phyloP scores from a whole-genome alignment of 2,888 invertebrate species.

The Eristalinus aeneus region DNA sequence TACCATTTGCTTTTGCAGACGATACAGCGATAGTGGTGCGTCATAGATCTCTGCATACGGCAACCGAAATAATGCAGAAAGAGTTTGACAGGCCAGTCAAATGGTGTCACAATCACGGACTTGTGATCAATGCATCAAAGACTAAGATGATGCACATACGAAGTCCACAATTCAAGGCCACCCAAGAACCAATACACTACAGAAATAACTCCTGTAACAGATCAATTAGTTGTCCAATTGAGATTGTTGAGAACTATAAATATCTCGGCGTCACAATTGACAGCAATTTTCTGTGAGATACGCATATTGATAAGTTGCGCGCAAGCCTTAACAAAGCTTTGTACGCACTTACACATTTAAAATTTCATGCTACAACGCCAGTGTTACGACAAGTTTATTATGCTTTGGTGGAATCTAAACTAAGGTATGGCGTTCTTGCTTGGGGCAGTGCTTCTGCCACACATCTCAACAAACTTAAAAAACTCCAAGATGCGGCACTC shows the following conservation, averaged over 20 bases:
- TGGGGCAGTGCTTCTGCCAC: not conserved
- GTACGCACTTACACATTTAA: not conserved
- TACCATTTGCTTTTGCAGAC: slow-evolving; percentile 4
- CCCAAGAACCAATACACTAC: not conserved
- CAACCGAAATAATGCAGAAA: not conserved
- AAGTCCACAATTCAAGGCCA: not conserved
- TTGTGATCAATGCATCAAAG: not conserved
- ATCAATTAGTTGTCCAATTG: not conserved
- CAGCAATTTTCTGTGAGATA: not conserved
- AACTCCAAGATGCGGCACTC: not conserved
- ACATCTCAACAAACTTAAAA: not conserved
- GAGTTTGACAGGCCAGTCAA: not conserved
- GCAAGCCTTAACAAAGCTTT: not conserved
- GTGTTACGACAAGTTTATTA: not conserved
- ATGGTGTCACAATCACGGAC: not conserved
- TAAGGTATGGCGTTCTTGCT: not conserved
- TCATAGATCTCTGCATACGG: not conserved
- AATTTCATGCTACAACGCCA: not conserved
- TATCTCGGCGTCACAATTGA: not conserved
- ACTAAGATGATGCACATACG: not conserved
- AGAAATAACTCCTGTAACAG: not conserved
- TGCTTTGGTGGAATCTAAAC: not conserved
- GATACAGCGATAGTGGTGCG: slow-evolving; percentile 5
- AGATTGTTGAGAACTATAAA: not conserved
- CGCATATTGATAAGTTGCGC: not conserved